Evolutionary conservation across 2,888 invertebrate genomes (phyloP).

Genomic region (Seira ritae): DNA sequence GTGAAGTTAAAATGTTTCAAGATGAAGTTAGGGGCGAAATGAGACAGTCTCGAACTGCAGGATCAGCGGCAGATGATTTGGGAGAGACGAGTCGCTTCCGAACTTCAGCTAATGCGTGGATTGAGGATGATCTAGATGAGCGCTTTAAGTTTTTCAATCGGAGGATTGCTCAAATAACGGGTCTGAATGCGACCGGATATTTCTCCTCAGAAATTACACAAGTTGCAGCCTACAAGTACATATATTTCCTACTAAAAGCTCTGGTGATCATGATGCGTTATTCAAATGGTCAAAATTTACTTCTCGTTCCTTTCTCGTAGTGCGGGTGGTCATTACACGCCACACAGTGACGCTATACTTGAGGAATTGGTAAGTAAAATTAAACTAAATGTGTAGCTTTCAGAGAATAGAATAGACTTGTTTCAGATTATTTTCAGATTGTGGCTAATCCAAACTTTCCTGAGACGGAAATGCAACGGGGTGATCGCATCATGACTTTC

Average conservation of each 20-base stretch:
- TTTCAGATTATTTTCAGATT: constrained; percentile 14
- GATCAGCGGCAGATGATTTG: neutral
- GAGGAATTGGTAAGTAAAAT: constrained; percentile 54
- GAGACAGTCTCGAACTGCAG: constrained; percentile 49
- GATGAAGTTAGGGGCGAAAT: constrained; percentile 49
- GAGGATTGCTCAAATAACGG: constrained; percentile 27
- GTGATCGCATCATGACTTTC: constrained; percentile 74
- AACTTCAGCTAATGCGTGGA: constrained; percentile 66
- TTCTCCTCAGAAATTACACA: constrained; percentile 52
- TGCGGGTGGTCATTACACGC: constrained; percentile 77
- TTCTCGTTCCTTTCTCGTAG: constrained; percentile 74
- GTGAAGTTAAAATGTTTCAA: constrained; percentile 40
- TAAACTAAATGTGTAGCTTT: neutral
- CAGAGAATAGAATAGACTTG: neutral
- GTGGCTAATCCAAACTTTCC: constrained; percentile 31
- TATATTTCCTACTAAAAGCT: neutral
- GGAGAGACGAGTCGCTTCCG: constrained; percentile 49
- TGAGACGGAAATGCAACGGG: constrained; percentile 58
- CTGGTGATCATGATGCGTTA: neutral
- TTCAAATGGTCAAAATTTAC: neutral
- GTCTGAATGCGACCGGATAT: constrained; percentile 37
- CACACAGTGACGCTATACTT: constrained; percentile 75
- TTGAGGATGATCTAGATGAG: constrained; percentile 39
- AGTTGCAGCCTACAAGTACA: constrained; percentile 59
- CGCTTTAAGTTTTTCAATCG: constrained; percentile 45